Evolutionary conservation across 2,797 vertebrate species (phyloP).

Genomic region (Dryobates pubescens): DNA sequence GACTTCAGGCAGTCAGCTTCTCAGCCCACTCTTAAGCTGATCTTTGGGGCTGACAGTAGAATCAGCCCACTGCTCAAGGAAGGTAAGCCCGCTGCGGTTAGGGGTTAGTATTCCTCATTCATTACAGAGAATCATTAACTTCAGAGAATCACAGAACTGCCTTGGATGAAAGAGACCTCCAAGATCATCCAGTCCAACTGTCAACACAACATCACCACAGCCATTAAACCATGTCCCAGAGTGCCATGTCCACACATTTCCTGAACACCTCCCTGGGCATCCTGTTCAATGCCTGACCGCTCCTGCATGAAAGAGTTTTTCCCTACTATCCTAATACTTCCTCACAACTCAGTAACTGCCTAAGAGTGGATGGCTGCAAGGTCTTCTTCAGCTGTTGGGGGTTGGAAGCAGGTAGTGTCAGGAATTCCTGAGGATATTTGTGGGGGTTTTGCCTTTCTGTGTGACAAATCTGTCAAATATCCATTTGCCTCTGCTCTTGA

Average conservation of each 20-base stretch:
- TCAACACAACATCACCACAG: too few relatives aligned
- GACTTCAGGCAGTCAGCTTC: background rate
- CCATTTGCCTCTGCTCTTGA: conserved; percentile 2
- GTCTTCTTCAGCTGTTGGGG: background rate
- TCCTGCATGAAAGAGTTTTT: too few relatives aligned
- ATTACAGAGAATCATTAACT: background rate
- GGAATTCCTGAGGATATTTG: background rate
- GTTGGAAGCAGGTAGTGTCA: background rate
- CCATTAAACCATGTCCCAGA: too few relatives aligned
- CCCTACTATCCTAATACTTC: background rate
- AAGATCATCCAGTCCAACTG: too few relatives aligned
- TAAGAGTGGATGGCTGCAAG: background rate
- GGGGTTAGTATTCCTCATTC: background rate
- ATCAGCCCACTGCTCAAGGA: background rate
- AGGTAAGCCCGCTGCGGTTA: background rate
- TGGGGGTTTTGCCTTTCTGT: background rate
- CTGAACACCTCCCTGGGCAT: too few relatives aligned
- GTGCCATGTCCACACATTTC: too few relatives aligned
- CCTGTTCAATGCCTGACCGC: too few relatives aligned
- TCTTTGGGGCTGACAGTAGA: conserved; percentile 1
- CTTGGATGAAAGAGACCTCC: too few relatives aligned
- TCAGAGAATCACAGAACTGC: background rate
- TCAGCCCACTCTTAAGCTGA: background rate
- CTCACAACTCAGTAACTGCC: background rate
- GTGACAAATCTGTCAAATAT: conserved; percentile 10